These are phyloP conservation scores for Phocides pigmalion DNA, from an alignment of 1,140 invertebrate genomes.

Conservation along the genomic window DNA sequence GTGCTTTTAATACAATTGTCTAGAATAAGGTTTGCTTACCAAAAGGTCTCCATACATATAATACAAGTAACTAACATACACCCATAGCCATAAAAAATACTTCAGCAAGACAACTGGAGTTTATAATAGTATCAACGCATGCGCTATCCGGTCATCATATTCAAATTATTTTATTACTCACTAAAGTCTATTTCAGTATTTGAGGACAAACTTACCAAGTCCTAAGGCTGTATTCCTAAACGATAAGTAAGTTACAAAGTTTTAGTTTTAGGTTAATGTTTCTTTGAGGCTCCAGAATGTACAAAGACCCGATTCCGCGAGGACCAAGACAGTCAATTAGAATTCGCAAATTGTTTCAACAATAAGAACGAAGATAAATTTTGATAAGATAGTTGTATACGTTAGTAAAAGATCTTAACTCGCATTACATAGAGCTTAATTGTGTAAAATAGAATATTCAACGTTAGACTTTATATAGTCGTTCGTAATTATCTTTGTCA, in stretches of 20 bases:
- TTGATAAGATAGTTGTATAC: not conserved
- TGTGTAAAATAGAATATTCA: too few relatives aligned
- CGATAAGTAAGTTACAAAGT: conserved; percentile 27
- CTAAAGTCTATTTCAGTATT: not conserved
- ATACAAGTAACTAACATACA: too few relatives aligned
- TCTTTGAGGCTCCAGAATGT: conserved; percentile 21
- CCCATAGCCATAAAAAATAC: too few relatives aligned
- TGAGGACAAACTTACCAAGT: conserved; percentile 8
- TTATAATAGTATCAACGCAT: too few relatives aligned
- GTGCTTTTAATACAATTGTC: too few relatives aligned
- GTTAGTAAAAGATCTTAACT: not conserved
- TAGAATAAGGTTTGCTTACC: too few relatives aligned
- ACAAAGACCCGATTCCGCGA: conserved; percentile 5
- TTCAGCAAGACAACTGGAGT: too few relatives aligned
- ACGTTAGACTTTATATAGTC: not conserved
- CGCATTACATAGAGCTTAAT: not conserved
- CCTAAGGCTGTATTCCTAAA: conserved; percentile 14
- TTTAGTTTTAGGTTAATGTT: conserved; percentile 12
- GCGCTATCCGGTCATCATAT: not conserved
- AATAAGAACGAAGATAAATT: conserved; percentile 5
- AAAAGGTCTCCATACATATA: too few relatives aligned
- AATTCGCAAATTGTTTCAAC: conserved; percentile 23
- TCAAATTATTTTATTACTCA: conserved; percentile 1
- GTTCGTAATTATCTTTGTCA: not conserved
- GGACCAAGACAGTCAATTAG: conserved; percentile 14